These are phyloP conservation scores for Anarrhichthys ocellatus DNA, from an alignment of 2,113 vertebrate species.

Conservation along the genomic window DNA sequence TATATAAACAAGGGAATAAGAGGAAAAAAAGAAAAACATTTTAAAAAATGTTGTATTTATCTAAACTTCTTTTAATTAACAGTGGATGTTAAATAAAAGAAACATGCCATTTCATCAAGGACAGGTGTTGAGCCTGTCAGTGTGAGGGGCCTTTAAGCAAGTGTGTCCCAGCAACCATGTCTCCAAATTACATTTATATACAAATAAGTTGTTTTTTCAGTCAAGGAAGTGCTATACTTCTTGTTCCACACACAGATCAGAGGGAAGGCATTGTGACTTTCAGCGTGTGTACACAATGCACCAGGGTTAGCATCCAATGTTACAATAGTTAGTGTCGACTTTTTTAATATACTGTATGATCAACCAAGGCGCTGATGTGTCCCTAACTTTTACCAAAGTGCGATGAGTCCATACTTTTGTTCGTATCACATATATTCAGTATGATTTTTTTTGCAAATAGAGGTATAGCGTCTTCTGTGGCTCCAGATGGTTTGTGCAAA, in stretches of 20 bases:
- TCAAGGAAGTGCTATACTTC: not conserved
- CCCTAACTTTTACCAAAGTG: not conserved
- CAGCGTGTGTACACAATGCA: not conserved
- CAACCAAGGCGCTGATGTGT: not conserved
- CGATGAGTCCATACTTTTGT: not conserved
- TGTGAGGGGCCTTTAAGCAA: too few species aligned
- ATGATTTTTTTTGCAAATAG: not conserved
- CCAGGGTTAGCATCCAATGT: not conserved
- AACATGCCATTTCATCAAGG: not conserved
- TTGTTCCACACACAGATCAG: not conserved
- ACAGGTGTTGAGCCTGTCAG: not conserved
- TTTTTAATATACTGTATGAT: not conserved
- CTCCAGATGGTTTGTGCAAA: not conserved
- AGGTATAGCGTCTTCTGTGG: not conserved
- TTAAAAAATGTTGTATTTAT: not conserved
- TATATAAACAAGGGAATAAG: not conserved
- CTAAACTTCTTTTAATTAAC: not conserved
- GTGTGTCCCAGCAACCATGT: not conserved
- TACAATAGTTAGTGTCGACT: not conserved
- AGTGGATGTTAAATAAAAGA: not conserved
- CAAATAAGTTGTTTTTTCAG: not conserved
- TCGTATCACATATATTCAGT: not conserved
- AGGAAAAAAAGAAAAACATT: not conserved
- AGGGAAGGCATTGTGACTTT: not conserved
- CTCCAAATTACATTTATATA: not conserved